Base-by-base conservation (phyloP, 2,113 vertebrate species). In the Coracopsis vasa region DNA sequence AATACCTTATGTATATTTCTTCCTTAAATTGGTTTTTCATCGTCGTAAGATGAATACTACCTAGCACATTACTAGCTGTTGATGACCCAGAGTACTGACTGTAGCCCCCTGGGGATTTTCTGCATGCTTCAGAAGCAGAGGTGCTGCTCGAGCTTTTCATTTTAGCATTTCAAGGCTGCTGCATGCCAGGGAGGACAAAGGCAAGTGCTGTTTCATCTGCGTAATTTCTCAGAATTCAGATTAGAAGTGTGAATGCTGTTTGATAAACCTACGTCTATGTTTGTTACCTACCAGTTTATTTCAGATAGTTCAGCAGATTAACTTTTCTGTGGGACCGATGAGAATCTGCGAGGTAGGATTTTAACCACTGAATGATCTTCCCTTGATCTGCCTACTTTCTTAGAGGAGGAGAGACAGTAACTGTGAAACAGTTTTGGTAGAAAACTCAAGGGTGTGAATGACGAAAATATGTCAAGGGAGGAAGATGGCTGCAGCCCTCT, bases 51-150 rank as follows among this genome's bases (percentile, higher is more conserved):
- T 16, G n/a, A 77, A 33, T 21, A 16, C 7, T 33, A 23, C 16
- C 9, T 33, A 19, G 70, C 9, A 4, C 6, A 1, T 48, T 16
- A 42, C 28, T 51, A 51, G 53, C 0, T 0, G 18, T 7, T 31
- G n/a, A 44, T 29, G 5, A 37, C 37, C 7, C 16, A 28, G 42
- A 35, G 14, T 4, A 16, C 51, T 60, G 23, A 37, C n/a, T 11
- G 7, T 33, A 51, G 51, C n/a, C 18, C 27, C 47, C n/a, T 35
- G n/a, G 54, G 48, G 12, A 60, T 64, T 12, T 12, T 13, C 6
- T 3, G 12, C 24, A 13, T 44, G 35, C 24, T 25, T 48, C 16
- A 39, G n/a, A 18, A 54, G 31, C 14, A 23, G n/a, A 42, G 28
- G 7, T 33, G 41, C 53, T 60, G 23, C 53, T 39, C 24, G 4